Evolutionary conservation across 2,797 vertebrate species (phyloP).

Genomic region (Helarctos malayanus): DNA sequence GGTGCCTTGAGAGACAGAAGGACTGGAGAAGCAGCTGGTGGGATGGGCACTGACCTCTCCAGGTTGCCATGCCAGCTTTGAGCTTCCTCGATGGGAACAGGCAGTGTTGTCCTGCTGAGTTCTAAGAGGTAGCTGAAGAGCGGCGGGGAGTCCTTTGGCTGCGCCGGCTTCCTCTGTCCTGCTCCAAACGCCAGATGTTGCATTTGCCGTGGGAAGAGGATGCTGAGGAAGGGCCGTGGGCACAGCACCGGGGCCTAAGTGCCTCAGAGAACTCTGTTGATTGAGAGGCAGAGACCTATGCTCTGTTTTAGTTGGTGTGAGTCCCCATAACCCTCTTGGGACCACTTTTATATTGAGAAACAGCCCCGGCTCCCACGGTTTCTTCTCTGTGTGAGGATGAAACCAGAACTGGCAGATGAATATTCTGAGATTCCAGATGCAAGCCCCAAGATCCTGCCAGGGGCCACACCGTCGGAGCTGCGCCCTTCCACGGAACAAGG

Average conservation of each 20-base stretch:
- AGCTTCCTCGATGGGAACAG: accelerated
- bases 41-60: neutral
- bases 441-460: neutral
- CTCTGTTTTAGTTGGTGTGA: accelerated
- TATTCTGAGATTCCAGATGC: too few species aligned
- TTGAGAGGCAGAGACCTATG: neutral
- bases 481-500: neutral
- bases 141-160: neutral
- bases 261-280: accelerated
- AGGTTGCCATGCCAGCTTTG: accelerated
- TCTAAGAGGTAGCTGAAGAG: neutral
- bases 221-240: neutral
- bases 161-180: neutral
- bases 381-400: neutral
- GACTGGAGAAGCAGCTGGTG: neutral
- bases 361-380: neutral
- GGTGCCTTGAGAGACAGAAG: neutral
- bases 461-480: neutral
- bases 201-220: neutral
- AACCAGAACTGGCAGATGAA: neutral
- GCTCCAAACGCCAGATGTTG: neutral
- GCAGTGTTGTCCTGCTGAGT: neutral
- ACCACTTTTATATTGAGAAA: neutral
- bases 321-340: neutral
- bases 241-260: neutral